Evolutionary conservation across 1,140 invertebrate species (phyloP).

Genomic region (Solenopsis invicta): DNA sequence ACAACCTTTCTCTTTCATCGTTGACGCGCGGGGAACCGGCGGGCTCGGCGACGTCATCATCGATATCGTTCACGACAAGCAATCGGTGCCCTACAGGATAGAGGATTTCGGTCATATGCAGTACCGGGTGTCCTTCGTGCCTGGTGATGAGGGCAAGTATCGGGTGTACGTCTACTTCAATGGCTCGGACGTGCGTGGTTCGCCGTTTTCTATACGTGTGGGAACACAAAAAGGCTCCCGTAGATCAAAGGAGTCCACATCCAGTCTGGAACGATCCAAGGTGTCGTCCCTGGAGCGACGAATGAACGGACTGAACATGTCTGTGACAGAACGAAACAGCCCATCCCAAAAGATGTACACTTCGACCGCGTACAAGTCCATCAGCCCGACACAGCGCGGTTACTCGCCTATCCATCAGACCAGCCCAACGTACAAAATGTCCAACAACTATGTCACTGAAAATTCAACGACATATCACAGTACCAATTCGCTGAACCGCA

Average conservation of each 20-base stretch:
- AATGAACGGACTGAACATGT: constrained; percentile 83
- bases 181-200: constrained; percentile 97
- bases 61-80: constrained; percentile 95
- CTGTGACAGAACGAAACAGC: constrained; percentile 72
- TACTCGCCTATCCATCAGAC: constrained; percentile 76
- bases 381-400: constrained; percentile 80
- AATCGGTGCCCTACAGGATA: constrained; percentile 94
- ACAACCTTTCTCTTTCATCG: constrained; percentile 93
- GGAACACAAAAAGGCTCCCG: constrained; percentile 89
- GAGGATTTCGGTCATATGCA: constrained; percentile 94
- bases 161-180: constrained; percentile 98
- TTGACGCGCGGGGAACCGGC: constrained; percentile 94
- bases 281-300: constrained; percentile 82
- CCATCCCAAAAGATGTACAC: constrained; percentile 79
- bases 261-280: constrained; percentile 80
- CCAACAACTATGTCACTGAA: constrained; percentile 77
- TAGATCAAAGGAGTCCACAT: constrained; percentile 81
- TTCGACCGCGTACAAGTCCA: constrained; percentile 79
- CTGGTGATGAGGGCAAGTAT: constrained; percentile 96
- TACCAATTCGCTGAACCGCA: constrained; percentile 75
- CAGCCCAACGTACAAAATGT: constrained; percentile 77
- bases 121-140: constrained; percentile 96
- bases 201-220: constrained; percentile 93
- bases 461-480: constrained; percentile 77
- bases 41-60: constrained; percentile 95